Conservation (phyloP, 1,140 invertebrate species). For the Apis florea region DNA sequence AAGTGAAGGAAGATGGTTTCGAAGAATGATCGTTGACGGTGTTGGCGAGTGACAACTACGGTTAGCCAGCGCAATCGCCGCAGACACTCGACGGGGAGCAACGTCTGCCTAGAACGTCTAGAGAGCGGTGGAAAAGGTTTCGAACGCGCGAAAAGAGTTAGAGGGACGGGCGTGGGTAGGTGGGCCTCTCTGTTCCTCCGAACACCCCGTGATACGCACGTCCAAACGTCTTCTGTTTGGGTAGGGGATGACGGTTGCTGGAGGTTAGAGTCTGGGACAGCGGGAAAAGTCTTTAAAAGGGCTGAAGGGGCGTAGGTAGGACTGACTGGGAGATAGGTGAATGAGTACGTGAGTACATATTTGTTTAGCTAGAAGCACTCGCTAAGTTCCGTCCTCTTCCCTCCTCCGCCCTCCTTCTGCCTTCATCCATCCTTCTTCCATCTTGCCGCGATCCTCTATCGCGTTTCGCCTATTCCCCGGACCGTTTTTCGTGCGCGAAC, state of each 20-base stretch:
- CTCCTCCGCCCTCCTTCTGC: slow-evolving; percentile 28
- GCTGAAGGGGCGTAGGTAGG: slow-evolving; percentile 69
- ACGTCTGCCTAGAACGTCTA: slow-evolving; percentile 22
- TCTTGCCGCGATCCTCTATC: background rate
- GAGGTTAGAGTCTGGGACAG: slow-evolving; percentile 50
- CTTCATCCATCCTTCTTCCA: slow-evolving; percentile 14
- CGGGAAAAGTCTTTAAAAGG: slow-evolving; percentile 78
- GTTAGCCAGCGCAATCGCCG: background rate
- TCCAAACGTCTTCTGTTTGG: background rate
- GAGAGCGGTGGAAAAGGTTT: slow-evolving; percentile 37
- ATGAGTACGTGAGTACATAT: slow-evolving; percentile 80
- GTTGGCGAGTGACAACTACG: slow-evolving; percentile 15
- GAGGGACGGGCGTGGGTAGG: too few relatives aligned
- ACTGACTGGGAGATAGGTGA: slow-evolving; percentile 76
- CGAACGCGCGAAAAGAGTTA: slow-evolving; percentile 35
- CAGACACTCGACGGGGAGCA: slow-evolving; percentile 2
- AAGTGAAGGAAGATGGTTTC: background rate
- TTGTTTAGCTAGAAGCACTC: slow-evolving; percentile 80
- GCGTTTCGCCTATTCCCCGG: slow-evolving; percentile 17
- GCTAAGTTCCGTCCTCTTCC: slow-evolving; percentile 61
- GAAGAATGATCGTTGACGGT: background rate
- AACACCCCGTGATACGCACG: slow-evolving; percentile 18
- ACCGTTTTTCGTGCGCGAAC: slow-evolving; percentile 44
- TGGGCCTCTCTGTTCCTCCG: slow-evolving; percentile 27
- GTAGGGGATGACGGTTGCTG: slow-evolving; percentile 10